Evolutionary conservation across 2,888 invertebrate species (phyloP).

Genomic region (Philonicus albiceps): DNA sequence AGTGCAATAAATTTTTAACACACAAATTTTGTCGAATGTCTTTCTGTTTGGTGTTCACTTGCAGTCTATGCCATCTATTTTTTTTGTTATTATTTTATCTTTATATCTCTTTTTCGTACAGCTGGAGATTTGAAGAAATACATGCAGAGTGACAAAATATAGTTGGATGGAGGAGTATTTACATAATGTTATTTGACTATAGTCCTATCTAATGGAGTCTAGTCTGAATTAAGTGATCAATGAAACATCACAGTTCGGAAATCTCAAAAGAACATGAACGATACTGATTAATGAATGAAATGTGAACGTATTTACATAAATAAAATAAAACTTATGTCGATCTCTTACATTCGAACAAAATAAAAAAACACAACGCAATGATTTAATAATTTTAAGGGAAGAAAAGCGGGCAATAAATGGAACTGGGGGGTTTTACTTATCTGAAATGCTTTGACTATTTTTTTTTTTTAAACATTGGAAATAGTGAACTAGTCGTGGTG

Average conservation of each 20-base stretch:
- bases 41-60: not conserved
- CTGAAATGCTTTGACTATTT: constrained; percentile 25
- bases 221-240: constrained; percentile 16
- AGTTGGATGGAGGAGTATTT: constrained; percentile 7
- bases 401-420: constrained; percentile 4
- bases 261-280: not conserved
- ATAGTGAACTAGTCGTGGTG: constrained; percentile 41
- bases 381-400: not conserved
- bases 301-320: constrained; percentile 1
- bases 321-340: not conserved
- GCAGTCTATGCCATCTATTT: not conserved
- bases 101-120: not conserved
- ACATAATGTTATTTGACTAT: not conserved
- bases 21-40: constrained; percentile 39
- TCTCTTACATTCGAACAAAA: not conserved
- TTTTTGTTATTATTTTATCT: not conserved
- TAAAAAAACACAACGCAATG: not conserved
- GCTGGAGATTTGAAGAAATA: constrained; percentile 19
- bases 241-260: constrained; percentile 41
- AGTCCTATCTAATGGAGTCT: constrained; percentile 28
- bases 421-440: constrained; percentile 32
- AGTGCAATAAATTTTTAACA: constrained; percentile 38
- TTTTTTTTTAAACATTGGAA: constrained; percentile 22
- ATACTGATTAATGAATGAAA: constrained; percentile 6
- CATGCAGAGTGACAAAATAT: constrained; percentile 16